These are phyloP conservation scores for Pammene fasciana DNA, from an alignment of 2,888 invertebrate species.

Conservation along the genomic window DNA sequence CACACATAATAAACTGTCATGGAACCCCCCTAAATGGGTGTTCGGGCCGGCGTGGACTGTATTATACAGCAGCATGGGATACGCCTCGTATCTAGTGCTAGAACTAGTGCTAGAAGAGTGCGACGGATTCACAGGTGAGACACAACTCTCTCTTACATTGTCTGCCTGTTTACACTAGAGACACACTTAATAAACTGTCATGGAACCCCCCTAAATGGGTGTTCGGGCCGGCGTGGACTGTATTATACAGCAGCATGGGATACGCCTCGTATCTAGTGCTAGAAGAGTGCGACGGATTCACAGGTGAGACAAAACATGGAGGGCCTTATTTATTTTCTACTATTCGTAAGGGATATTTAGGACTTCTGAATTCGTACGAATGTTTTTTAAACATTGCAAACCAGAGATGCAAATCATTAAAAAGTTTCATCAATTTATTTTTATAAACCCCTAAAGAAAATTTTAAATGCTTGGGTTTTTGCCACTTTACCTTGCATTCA, in stretches of 20 bases:
- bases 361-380: too few relatives aligned
- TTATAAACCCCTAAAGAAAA: too few relatives aligned
- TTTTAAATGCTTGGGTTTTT: too few relatives aligned
- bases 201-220: constrained; percentile 92
- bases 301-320: constrained; percentile 63
- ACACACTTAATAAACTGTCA: constrained; percentile 82
- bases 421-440: too few relatives aligned
- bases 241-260: constrained; percentile 91
- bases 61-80: constrained; percentile 92
- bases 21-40: constrained; percentile 91
- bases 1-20: constrained; percentile 84
- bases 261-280: constrained; percentile 91
- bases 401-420: too few relatives aligned
- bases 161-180: too few relatives aligned
- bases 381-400: too few relatives aligned
- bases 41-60: constrained; percentile 92
- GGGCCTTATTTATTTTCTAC: neutral
- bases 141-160: neutral
- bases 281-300: constrained; percentile 89
- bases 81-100: constrained; percentile 92
- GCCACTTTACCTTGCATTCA: too few relatives aligned
- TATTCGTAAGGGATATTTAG: too few relatives aligned
- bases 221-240: constrained; percentile 92
- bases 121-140: constrained; percentile 86
- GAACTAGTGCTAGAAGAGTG: constrained; percentile 90